A percentile compares a stretch with the other conserved stretches of the same genome.
These are phyloP conservation scores for Bothrops alternatus DNA, from an alignment of 2,797 vertebrate species.

Conservation along the genomic window DNA sequence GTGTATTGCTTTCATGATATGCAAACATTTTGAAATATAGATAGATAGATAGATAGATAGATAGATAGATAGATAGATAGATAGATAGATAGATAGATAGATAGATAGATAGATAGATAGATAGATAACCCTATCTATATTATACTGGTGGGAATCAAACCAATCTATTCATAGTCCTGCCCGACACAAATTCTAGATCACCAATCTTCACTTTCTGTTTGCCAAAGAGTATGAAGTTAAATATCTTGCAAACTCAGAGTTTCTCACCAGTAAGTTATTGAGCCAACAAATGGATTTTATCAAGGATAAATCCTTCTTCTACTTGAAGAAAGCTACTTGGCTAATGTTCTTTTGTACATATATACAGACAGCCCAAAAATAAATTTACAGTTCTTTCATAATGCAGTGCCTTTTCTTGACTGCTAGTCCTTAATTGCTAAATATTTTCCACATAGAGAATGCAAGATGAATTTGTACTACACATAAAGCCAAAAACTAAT, in stretches of 20 bases:
- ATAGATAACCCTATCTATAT: neutral
- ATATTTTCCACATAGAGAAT: conserved; percentile 26
- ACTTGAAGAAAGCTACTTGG: neutral
- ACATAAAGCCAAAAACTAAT: conserved; percentile 45
- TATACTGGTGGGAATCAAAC: neutral
- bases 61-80: neutral
- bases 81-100: neutral
- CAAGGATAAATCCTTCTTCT: neutral
- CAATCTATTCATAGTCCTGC: neutral
- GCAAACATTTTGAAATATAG: neutral
- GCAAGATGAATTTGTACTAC: conserved; percentile 1
- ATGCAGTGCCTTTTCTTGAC: conserved; percentile 22
- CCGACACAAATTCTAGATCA: neutral
- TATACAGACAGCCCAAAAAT: conserved; percentile 6
- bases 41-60: neutral
- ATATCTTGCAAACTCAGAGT: neutral
- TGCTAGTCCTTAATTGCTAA: conserved; percentile 17
- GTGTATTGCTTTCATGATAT: neutral
- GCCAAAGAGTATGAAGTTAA: neutral
- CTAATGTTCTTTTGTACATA: conserved; percentile 22
- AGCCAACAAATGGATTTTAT: neutral
- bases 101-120: neutral
- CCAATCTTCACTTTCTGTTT: neutral
- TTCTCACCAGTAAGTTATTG: neutral
- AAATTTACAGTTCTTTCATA: neutral